Conservation (phyloP, 2,888 invertebrate genomes). For the Tenthredo notha region DNA sequence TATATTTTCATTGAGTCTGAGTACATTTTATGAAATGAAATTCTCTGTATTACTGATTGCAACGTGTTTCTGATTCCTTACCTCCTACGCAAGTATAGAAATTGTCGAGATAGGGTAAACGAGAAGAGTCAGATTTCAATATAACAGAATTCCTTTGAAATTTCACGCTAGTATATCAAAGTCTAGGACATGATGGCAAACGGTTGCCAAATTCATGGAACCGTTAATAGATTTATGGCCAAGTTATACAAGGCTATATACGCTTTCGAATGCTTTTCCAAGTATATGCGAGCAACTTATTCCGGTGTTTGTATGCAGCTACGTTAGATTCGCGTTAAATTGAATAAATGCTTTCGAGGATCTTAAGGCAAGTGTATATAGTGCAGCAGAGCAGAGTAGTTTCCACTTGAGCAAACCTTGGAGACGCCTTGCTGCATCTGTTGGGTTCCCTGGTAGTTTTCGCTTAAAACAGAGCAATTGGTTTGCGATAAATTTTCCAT, state of each 20-base stretch:
- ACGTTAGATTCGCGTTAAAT: not conserved
- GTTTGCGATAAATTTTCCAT: constrained; percentile 32
- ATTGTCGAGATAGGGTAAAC: not conserved
- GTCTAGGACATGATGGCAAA: not conserved
- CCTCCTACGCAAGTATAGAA: not conserved
- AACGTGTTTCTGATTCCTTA: not conserved
- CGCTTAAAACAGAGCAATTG: not conserved
- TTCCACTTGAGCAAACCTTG: constrained; percentile 16
- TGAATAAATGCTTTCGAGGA: constrained; percentile 20
- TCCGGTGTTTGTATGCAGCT: not conserved
- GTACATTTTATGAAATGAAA: not conserved
- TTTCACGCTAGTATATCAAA: not conserved
- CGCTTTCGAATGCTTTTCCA: not conserved
- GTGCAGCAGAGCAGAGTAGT: not conserved
- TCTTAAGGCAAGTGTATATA: not conserved
- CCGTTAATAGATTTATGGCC: not conserved
- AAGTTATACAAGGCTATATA: not conserved
- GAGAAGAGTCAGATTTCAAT: not conserved
- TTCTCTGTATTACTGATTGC: not conserved
- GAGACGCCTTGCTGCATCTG: not conserved
- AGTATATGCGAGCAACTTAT: not conserved
- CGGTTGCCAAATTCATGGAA: not conserved
- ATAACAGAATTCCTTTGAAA: not conserved
- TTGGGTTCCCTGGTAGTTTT: constrained; percentile 11
- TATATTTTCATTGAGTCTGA: not conserved